Evolutionary conservation across 1,140 invertebrate species (phyloP).

Genomic region (Heliconius himera): DNA sequence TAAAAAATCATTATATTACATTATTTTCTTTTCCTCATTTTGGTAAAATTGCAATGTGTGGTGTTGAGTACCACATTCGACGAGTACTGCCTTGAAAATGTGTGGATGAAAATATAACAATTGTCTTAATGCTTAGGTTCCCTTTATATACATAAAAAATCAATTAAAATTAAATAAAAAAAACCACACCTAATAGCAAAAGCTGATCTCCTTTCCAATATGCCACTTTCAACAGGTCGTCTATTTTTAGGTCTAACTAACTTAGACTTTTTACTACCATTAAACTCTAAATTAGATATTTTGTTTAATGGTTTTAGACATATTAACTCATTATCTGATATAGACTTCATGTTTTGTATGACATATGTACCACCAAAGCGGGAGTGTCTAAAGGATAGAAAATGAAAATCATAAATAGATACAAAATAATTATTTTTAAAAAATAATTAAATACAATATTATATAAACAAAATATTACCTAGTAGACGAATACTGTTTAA

Average conservation of each 20-base stretch:
- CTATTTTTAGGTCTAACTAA: conserved; percentile 70
- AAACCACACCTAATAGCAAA: conserved; percentile 67
- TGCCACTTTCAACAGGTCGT: conserved; percentile 68
- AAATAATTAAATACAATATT: too few relatives aligned
- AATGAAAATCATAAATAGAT: neutral
- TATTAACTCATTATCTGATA: conserved; percentile 94
- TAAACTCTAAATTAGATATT: conserved; percentile 89
- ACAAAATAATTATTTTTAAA: neutral
- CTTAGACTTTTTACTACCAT: conserved; percentile 86
- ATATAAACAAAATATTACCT: conserved; percentile 76
- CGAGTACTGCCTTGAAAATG: too few relatives aligned
- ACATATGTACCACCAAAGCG: conserved; percentile 96
- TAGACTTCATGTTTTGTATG: conserved; percentile 95
- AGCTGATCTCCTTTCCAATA: conserved; percentile 68
- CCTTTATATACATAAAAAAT: too few relatives aligned
- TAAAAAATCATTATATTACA: too few relatives aligned
- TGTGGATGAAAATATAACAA: too few relatives aligned
- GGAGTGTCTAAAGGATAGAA: conserved; percentile 85
- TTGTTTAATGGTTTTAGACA: conserved; percentile 92
- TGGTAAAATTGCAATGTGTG: too few relatives aligned
- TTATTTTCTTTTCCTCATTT: too few relatives aligned
- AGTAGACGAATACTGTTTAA: conserved; percentile 85
- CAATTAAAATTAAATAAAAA: neutral
- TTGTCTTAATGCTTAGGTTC: too few relatives aligned
- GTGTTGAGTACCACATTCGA: too few relatives aligned